These are phyloP conservation scores for Echeneis naucrates DNA, from an alignment of 2,797 vertebrate genomes.

Conservation along the genomic window DNA sequence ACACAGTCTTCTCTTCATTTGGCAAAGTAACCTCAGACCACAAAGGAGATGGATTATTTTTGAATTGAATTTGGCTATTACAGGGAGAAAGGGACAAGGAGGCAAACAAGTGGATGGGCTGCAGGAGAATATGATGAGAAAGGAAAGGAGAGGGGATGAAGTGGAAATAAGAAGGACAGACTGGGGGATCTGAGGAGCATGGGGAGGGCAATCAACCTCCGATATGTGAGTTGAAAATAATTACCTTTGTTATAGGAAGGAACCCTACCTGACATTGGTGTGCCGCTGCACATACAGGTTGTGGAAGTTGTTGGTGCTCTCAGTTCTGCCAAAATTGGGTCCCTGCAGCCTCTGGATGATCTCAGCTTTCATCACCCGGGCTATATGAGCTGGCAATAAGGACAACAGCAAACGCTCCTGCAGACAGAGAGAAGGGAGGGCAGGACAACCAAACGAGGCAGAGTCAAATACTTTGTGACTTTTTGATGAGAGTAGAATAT, in stretches of 20 bases:
- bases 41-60: conserved; percentile 59
- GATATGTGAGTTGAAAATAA: conserved; percentile 42
- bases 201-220: conserved; percentile 27
- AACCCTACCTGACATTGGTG: conserved; percentile 93
- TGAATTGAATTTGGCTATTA: conserved; percentile 43
- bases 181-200: too few species aligned
- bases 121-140: not conserved
- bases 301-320: conserved; percentile 99
- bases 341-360: conserved; percentile 98
- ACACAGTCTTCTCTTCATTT: conserved; percentile 35
- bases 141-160: not conserved
- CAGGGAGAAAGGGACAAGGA: conserved; percentile 25
- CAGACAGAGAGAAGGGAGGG: conserved; percentile 14
- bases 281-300: conserved; percentile 98
- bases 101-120: conserved; percentile 11
- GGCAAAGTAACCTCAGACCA: conserved; percentile 59
- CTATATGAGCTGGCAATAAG: conserved; percentile 94
- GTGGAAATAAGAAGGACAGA: conserved; percentile 1
- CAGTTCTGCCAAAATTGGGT: conserved; percentile 93
- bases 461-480: too few species aligned
- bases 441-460: not conserved
- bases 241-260: conserved; percentile 21
- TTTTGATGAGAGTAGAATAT: too few species aligned
- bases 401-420: conserved; percentile 96
- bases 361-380: conserved; percentile 98